Evolutionary conservation across 2,888 invertebrate species (phyloP).

Genomic region (Parascotia fuliginaria): DNA sequence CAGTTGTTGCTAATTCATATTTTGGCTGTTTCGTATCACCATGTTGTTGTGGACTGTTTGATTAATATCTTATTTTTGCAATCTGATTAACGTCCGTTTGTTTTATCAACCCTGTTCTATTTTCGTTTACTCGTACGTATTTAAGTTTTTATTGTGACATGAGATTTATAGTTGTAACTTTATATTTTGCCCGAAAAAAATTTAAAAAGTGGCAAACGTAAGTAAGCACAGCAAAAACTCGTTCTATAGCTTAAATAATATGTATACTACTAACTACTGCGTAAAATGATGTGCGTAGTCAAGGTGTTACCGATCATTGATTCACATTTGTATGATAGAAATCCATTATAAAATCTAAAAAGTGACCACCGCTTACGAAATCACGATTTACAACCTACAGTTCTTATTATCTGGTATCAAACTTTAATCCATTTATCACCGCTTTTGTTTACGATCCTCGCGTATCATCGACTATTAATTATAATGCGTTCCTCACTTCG

Average conservation of each 20-base stretch:
- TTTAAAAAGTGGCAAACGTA: too few relatives aligned
- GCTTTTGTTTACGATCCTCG: conserved; percentile 85
- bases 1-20: conserved; percentile 19
- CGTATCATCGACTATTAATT: conserved; percentile 86
- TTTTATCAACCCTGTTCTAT: neutral
- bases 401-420: conserved; percentile 81
- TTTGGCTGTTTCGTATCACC: conserved; percentile 27
- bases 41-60: too few relatives aligned
- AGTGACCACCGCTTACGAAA: conserved; percentile 79
- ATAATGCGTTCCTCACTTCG: conserved; percentile 83
- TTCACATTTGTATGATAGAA: conserved; percentile 46
- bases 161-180: too few relatives aligned
- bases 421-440: conserved; percentile 84
- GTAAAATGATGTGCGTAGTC: neutral
- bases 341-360: conserved; percentile 49
- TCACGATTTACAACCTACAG: conserved; percentile 80
- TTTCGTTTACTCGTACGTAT: neutral
- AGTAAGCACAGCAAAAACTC: too few relatives aligned
- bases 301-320: conserved; percentile 4
- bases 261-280: neutral
- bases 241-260: too few relatives aligned
- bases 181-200: too few relatives aligned
- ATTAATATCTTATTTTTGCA: conserved; percentile 18
- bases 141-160: too few relatives aligned
- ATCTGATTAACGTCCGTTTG: neutral